A percentile compares a stretch with the other conserved stretches of the same genome.
Conservation (phyloP, 2,888 invertebrate genomes). For the Myopa testacea region DNA sequence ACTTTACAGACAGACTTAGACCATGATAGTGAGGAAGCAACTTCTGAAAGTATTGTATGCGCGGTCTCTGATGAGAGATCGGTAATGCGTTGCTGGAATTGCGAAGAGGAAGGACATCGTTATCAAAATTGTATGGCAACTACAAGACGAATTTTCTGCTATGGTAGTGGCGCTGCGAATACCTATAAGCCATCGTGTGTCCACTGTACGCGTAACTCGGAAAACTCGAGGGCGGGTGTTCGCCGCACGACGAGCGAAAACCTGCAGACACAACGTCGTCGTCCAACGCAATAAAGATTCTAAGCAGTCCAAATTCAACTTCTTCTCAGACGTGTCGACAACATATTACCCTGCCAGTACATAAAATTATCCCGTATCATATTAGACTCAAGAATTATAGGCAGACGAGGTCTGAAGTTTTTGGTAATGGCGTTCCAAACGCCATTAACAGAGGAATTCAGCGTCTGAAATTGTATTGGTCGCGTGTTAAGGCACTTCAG, state of each 20-base stretch:
- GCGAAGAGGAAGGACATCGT: constrained; percentile 3
- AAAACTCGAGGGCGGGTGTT: constrained; percentile 6
- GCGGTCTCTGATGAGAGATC: neutral
- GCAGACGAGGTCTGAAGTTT: neutral
- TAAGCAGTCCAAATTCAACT: neutral
- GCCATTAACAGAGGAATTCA: neutral
- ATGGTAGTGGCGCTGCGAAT: constrained; percentile 9
- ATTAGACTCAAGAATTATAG: neutral
- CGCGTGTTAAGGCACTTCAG: neutral
- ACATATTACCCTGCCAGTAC: neutral
- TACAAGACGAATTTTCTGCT: constrained; percentile 6
- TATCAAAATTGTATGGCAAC: constrained; percentile 4
- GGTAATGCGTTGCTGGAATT: constrained; percentile 5
- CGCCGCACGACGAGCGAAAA: constrained; percentile 15
- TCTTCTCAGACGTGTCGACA: neutral
- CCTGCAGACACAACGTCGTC: neutral
- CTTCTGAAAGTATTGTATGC: neutral
- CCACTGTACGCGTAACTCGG: neutral
- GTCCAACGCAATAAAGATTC: neutral
- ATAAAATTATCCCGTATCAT: constrained; percentile 17
- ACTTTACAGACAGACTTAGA: too few species aligned
- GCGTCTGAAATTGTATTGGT: neutral
- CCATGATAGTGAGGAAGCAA: neutral
- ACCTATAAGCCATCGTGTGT: neutral
- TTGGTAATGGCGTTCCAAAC: neutral